phyloP scores from a whole-genome alignment of 2,797 vertebrate genomes.

The Carduelis carduelis region DNA sequence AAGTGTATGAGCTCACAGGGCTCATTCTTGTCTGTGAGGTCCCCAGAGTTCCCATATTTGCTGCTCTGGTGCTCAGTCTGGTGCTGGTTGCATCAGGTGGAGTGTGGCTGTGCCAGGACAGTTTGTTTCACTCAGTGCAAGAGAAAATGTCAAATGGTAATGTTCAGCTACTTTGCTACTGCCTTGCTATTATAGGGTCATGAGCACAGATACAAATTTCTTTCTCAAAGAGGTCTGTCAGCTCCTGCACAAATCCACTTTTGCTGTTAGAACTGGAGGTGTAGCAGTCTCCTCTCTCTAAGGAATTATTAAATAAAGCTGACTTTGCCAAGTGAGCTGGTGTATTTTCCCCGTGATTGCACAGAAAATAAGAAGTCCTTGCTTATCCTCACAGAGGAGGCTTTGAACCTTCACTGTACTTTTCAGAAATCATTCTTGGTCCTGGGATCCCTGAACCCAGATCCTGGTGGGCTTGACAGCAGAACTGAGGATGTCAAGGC shows the following conservation, averaged over 20 bases:
- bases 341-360: background rate
- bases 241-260: background rate
- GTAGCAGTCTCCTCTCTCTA: background rate
- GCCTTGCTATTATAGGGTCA: background rate
- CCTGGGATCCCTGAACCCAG: background rate
- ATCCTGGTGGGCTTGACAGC: background rate
- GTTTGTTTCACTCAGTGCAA: background rate
- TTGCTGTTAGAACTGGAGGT: background rate
- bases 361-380: background rate
- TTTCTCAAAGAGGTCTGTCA: background rate
- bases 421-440: background rate
- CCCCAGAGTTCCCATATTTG: rapidly evolving
- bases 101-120: background rate
- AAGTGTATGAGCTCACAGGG: background rate
- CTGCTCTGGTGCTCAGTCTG: background rate
- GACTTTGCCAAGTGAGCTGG: background rate
- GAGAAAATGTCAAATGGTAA: background rate
- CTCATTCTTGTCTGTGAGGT: background rate
- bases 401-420: background rate
- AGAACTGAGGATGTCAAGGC: background rate
- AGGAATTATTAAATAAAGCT: background rate
- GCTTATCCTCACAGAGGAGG: background rate
- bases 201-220: background rate
- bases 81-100: background rate
- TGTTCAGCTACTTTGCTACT: background rate